Base-by-base conservation (phyloP, 2,888 invertebrate genomes). In the Bombyx huttoni region DNA sequence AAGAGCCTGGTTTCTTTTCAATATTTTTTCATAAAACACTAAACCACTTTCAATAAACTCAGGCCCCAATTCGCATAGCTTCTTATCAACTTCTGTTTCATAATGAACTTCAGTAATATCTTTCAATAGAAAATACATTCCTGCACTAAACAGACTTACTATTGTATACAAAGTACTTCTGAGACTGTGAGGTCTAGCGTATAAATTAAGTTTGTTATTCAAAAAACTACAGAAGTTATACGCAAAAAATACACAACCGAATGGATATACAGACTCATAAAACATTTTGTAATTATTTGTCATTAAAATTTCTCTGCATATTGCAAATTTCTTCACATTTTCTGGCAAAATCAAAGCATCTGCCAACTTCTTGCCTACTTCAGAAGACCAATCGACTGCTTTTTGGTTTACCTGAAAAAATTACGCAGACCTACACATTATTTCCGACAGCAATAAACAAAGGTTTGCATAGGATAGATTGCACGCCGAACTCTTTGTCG, bases 301-400 rank as follows among this genome's bases (percentile, higher is more conserved):
- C 78, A 91, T 90, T 53, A 93, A 72, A 51, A 96, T 90, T 75
- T 95, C 93, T 61, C 92, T 89, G 53, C 94, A 95, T 34, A 96
- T 91, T 0, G 93, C 95, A 86, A 94, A 96, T 55, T 94, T 88
- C 73, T 95, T 92, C 9, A 94, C 96, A 56, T 93, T 91, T 57
- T 94, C 93, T 12, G 94, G 92, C n/a, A 96, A 70, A 3, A 94
- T 75, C 34, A 96, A 68, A 0, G 95, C 90, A 12, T 93, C 80
- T 50, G 92, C 78, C 48, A 96, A 81, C 52, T 91, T 75, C 60
- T 90, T 74, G 0, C 93, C 94, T 53, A 85, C 89, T 53, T 91
- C 89, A 0, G 91, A 86, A 45, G 84, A 81, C 93, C 94, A 94
- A 60, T 92, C 81, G 0, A 96, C 82, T 51, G 82, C 71, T 57